Conservation (phyloP, 2,888 invertebrate genomes). For the Leptopilina myrica region DNA sequence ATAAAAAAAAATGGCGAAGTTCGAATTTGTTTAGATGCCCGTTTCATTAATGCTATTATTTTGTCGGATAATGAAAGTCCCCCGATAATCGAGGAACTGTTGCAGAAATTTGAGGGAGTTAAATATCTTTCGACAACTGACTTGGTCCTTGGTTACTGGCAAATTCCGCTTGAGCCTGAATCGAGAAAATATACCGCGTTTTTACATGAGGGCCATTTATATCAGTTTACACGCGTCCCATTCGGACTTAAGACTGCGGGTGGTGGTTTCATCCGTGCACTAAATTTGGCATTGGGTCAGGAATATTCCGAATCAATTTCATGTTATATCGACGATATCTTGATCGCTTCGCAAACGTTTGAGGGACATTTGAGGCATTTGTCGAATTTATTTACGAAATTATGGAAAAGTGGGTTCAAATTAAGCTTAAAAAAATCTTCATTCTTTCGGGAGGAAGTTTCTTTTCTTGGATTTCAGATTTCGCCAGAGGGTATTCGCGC, state of each 20-base stretch:
- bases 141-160: slow-evolving; percentile 59
- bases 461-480: no score
- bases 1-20: slow-evolving; percentile 65
- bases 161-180: slow-evolving; percentile 50
- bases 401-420: not conserved
- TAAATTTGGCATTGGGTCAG: slow-evolving; percentile 53
- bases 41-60: slow-evolving; percentile 63
- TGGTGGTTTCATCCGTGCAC: no score
- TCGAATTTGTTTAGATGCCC: slow-evolving; percentile 65
- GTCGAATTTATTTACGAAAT: not conserved
- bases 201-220: slow-evolving; percentile 28
- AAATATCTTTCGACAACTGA: slow-evolving; percentile 54
- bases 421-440: no score
- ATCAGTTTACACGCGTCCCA: no score
- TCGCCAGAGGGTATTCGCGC: slow-evolving; percentile 22
- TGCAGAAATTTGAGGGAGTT: slow-evolving; percentile 50
- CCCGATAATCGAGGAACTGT: slow-evolving; percentile 52
- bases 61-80: slow-evolving; percentile 61
- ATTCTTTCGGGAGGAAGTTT: no score
- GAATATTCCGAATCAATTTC: slow-evolving; percentile 53
- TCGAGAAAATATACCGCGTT: slow-evolving; percentile 57
- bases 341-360: not conserved
- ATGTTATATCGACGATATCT: slow-evolving; percentile 6
- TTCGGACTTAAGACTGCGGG: no score
- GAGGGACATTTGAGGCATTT: not conserved